Evolutionary conservation across 2,113 vertebrate species (phyloP).

Genomic region (Rattus rattus): DNA sequence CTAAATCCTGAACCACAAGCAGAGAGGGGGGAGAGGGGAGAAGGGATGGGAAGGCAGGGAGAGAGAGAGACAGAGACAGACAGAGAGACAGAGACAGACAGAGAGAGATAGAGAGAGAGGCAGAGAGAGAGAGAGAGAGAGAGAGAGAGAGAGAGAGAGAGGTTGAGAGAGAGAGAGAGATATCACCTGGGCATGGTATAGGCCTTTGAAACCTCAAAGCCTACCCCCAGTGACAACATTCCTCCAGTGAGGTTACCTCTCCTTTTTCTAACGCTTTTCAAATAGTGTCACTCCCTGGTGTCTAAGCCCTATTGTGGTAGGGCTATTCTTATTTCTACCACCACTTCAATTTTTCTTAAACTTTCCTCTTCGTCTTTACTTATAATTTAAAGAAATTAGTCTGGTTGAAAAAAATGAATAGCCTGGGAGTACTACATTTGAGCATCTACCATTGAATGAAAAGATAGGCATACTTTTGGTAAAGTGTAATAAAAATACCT

Average conservation of each 20-base stretch:
- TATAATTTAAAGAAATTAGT: constrained; percentile 32
- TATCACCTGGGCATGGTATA: not conserved
- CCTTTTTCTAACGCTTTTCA: not conserved
- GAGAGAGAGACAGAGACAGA: not conserved
- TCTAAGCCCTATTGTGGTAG: not conserved
- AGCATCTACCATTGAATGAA: not conserved
- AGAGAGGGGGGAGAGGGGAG: no score
- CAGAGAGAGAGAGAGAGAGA: no score
- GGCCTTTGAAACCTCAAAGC: not conserved
- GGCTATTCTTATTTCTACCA: not conserved
- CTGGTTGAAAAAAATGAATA: not conserved
- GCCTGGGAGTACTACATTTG: not conserved
- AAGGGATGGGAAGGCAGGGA: no score
- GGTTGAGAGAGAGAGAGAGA: not conserved
- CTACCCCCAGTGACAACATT: not conserved
- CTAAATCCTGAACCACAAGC: not conserved
- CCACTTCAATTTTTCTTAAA: not conserved
- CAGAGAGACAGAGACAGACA: no score
- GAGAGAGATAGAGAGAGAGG: no score
- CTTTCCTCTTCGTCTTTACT: constrained; percentile 7
- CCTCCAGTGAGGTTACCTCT: not conserved
- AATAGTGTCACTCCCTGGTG: not conserved
- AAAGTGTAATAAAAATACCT: constrained; percentile 25
- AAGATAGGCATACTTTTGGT: not conserved
- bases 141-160: not conserved